Conservation (phyloP, 2,113 vertebrate species). For the Rhadina sibilatrix region DNA sequence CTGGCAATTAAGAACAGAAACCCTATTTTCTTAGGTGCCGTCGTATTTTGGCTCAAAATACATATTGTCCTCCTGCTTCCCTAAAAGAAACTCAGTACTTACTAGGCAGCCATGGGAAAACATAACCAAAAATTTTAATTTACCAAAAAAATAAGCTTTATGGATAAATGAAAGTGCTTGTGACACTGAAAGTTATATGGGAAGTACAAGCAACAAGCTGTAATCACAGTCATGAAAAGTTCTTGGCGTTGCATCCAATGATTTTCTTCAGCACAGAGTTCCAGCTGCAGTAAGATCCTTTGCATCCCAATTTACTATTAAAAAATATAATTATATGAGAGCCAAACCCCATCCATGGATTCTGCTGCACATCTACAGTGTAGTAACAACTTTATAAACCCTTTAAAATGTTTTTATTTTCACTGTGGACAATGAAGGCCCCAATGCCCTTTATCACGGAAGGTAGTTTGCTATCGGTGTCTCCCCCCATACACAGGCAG, state of each 20-base stretch:
- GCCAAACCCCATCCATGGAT: neutral
- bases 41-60: neutral
- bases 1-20: neutral
- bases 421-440: neutral
- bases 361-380: neutral
- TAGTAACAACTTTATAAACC: neutral
- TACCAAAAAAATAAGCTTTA: neutral
- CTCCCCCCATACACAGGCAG: accelerated
- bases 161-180: neutral
- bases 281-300: neutral
- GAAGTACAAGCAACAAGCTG: neutral
- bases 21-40: neutral
- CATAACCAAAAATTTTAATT: neutral
- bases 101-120: neutral
- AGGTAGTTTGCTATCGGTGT: accelerated
- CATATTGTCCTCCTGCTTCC: neutral
- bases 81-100: neutral
- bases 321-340: neutral
- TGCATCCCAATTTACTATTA: neutral
- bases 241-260: neutral
- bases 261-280: neutral
- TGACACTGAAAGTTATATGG: neutral
- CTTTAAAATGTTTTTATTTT: neutral
- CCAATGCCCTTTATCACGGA: neutral
- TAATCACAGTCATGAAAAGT: neutral